Base-by-base conservation (phyloP, 2,113 vertebrate genomes). In the Tetrax tetrax region DNA sequence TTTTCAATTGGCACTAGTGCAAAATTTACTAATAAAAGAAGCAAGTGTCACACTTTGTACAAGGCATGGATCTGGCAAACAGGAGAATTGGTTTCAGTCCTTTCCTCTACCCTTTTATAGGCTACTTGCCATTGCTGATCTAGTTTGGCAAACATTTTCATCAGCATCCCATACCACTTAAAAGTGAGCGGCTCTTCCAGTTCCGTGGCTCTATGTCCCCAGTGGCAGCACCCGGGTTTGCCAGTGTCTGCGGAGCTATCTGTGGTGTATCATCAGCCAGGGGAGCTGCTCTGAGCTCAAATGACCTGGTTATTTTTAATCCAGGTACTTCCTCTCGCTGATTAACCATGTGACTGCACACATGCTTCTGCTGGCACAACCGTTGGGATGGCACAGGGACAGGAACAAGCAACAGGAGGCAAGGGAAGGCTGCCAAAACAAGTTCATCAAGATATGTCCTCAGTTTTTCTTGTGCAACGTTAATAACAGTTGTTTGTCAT, bases 221-320 rank as follows among this genome's bases (percentile, higher is more conserved):
- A 20, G n/a, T 21, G 78, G 14, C 50, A 45, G 7, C 28, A 43
- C 33, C 64, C 78, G 56, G 54, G 33, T 31, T 92, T 80, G 17
- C 63, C 77, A 38, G 0, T 47, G 38, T 60, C 64, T 77, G n/a
- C 27, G 37, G 74, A 57, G 43, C 37, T 13, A 13, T 51, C 45
- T 41, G 0, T 59, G 63, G 22, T 63, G 45, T 22, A 8, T 51
- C 83, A 19, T 43, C 89, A 81, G 31, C 74, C 74, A 22, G 15
- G 51, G 77, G 28, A 84, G 43, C 87, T 84, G 54, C 89, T 74
- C 64, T 22, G 56, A 71, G 60, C 83, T 75, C 37, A 33, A 57
- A 68, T 78, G 64, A 91, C 43, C 35, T 13, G 15, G 43, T 75
- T 89, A 78, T 93, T 95, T 96, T 75, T 78, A 79, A 91, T 85